Conservation (phyloP, 2,888 invertebrate genomes). For the Tetranychus piercei region DNA sequence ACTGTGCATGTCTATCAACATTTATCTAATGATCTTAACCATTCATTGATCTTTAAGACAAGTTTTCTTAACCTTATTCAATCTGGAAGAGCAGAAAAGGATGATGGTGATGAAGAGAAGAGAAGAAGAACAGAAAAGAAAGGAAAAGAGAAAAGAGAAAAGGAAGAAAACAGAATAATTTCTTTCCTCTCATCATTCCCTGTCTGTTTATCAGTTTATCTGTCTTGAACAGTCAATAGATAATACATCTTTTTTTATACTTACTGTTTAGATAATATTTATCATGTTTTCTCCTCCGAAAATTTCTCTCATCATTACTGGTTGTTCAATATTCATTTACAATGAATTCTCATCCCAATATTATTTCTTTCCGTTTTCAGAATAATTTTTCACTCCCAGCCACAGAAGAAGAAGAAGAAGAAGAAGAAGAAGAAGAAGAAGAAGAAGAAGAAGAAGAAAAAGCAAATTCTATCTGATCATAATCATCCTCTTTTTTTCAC, state of each 20-base stretch:
- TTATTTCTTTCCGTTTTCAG: too few relatives aligned
- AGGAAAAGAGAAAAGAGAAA: background rate
- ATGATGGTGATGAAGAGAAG: background rate
- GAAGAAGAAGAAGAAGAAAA: too few relatives aligned
- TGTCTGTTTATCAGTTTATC: background rate
- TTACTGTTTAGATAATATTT: background rate
- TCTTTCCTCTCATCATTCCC: background rate
- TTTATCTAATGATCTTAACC: background rate
- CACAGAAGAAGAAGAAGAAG: too few relatives aligned
- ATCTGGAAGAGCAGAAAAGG: background rate
- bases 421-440: too few relatives aligned
- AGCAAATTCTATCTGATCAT: background rate
- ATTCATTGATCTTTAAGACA: conserved; percentile 1
- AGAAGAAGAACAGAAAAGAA: background rate
- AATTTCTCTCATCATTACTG: background rate
- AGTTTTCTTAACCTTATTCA: background rate
- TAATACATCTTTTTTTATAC: background rate
- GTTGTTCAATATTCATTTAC: too few relatives aligned
- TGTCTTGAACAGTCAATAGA: background rate
- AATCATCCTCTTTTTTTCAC: background rate
- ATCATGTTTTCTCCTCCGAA: background rate
- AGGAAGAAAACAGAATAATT: background rate
- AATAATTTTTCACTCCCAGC: too few relatives aligned
- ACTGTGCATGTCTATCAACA: conserved; percentile 1
- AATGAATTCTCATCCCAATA: too few relatives aligned